Conservation (phyloP, 2,113 vertebrate species). For the Platichthys flesus region DNA sequence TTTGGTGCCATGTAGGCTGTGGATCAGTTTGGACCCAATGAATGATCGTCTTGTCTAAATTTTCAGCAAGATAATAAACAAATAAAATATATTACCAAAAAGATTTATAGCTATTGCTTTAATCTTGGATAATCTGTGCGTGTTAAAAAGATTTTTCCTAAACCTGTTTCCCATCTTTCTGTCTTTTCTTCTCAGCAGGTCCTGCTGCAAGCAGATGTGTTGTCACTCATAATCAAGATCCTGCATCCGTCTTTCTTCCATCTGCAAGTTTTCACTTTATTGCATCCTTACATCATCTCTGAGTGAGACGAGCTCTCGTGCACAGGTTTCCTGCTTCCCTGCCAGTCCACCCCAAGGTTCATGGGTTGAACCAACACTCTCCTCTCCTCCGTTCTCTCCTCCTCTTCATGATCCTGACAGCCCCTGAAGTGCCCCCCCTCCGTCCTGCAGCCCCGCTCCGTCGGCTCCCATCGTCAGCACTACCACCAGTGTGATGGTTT, state of each 20-base stretch:
- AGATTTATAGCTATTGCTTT: background rate
- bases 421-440: background rate
- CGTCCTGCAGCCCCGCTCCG: constrained; percentile 23
- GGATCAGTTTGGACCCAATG: no score
- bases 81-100: background rate
- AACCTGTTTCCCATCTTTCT: constrained; percentile 3
- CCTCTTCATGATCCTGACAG: constrained; percentile 42
- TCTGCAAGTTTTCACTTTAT: background rate
- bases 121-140: background rate
- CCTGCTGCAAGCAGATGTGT: constrained; percentile 62
- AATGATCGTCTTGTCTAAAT: background rate
- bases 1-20: no score
- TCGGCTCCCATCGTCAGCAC: constrained; percentile 70
- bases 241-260: constrained; percentile 34
- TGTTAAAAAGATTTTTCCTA: background rate
- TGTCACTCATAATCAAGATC: constrained; percentile 66
- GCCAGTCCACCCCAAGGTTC: constrained; percentile 68
- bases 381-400: constrained; percentile 48
- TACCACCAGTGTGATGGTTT: constrained; percentile 72
- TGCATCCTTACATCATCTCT: background rate
- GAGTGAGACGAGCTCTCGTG: constrained; percentile 52
- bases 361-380: constrained; percentile 82
- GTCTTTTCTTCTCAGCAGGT: constrained; percentile 55
- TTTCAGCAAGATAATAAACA: background rate
- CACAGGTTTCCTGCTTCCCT: constrained; percentile 9